Conservation (phyloP, 2,888 invertebrate genomes). For the Lamproptera curius region DNA sequence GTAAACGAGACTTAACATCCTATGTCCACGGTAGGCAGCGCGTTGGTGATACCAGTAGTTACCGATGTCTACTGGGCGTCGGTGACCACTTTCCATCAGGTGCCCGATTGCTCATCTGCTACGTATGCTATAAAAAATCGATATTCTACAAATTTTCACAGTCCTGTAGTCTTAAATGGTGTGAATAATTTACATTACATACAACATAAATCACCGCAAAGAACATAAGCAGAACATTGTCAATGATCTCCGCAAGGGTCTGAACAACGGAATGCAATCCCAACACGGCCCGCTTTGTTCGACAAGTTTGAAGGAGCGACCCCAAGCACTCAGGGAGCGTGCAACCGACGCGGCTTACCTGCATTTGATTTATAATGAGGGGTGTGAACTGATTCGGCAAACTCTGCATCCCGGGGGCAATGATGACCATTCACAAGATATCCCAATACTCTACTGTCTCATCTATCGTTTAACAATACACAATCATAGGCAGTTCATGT, state of each 20-base stretch:
- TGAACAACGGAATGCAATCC: conserved; percentile 2
- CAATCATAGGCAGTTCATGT: conserved; percentile 35
- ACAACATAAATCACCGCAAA: no score
- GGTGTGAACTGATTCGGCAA: conserved; percentile 67
- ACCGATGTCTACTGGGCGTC: no score
- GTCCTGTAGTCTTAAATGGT: no score
- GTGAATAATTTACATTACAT: no score
- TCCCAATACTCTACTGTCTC: conserved; percentile 15
- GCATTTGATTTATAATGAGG: conserved; percentile 74
- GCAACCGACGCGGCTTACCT: conserved; percentile 67
- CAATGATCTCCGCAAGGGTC: not conserved
- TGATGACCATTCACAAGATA: conserved; percentile 21
- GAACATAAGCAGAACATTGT: not conserved
- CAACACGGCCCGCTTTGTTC: conserved; percentile 1
- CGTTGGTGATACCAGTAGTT: no score
- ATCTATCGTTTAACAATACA: no score
- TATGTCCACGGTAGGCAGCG: no score
- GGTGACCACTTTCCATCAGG: no score
- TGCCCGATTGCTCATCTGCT: no score
- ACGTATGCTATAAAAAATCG: no score
- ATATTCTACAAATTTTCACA: no score
- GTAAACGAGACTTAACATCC: no score
- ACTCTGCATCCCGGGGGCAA: conserved; percentile 50
- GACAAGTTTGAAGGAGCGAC: conserved; percentile 26
- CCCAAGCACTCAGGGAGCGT: conserved; percentile 34